Evolutionary conservation across 2,888 invertebrate genomes (phyloP).

Genomic region (Eupithecia subumbrata): DNA sequence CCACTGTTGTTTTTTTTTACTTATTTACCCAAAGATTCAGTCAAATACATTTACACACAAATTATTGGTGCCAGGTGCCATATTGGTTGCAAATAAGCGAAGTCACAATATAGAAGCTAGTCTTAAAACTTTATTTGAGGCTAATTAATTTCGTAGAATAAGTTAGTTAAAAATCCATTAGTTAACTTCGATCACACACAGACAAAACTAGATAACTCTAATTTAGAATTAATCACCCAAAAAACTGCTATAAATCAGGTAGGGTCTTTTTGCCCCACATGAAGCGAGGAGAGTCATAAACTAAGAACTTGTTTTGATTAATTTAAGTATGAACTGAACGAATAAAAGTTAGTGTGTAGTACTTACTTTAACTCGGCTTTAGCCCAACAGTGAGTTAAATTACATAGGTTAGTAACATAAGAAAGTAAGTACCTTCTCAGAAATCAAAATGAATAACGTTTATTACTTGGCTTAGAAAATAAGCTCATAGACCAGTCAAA

Average conservation of each 20-base stretch:
- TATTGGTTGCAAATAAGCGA: neutral
- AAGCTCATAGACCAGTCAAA: neutral
- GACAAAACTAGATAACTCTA: constrained; percentile 63
- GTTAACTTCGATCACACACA: constrained; percentile 51
- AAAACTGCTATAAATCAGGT: constrained; percentile 73
- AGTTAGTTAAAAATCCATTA: constrained; percentile 71
- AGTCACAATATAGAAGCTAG: neutral
- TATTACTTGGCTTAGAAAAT: neutral
- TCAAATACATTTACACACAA: neutral
- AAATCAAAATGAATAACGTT: neutral
- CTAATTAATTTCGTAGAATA: neutral
- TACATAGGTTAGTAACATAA: neutral
- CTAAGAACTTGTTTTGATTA: neutral
- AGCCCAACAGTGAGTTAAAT: neutral
- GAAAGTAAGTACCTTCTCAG: neutral
- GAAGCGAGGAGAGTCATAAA: constrained; percentile 38
- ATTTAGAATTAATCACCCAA: constrained; percentile 73
- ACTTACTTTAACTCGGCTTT: neutral
- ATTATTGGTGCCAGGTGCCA: neutral
- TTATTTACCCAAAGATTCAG: neutral
- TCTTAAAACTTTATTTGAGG: neutral
- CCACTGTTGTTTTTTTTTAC: neutral
- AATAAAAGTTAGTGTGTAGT: neutral
- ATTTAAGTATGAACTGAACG: neutral
- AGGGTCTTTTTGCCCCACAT: constrained; percentile 57